Conservation (phyloP, 1,140 invertebrate species). For the Brachionus plicatilis region DNA sequence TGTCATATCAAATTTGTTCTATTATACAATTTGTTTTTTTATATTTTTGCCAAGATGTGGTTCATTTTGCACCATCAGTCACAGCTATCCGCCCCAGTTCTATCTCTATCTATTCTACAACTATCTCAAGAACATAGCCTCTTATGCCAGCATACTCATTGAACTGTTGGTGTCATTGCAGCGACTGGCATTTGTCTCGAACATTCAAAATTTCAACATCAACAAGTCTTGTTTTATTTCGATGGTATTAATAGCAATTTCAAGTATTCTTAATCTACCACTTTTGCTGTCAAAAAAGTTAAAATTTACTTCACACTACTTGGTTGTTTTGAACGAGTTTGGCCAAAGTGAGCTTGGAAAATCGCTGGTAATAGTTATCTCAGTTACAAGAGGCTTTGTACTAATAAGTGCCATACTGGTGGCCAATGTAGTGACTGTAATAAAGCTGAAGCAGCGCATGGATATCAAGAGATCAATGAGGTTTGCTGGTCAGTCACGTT, state of each 20-base stretch:
- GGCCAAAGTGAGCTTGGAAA: neutral
- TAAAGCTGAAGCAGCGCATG: neutral
- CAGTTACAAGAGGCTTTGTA: neutral
- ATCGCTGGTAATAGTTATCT: neutral
- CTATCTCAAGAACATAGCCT: neutral
- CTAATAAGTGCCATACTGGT: neutral
- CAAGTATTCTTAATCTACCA: neutral
- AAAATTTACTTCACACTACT: neutral
- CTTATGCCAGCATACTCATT: neutral
- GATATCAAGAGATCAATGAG: neutral
- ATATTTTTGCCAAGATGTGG: neutral
- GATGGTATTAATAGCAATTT: neutral
- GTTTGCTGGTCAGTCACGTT: no score
- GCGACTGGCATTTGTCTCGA: neutral
- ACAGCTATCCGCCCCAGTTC: neutral
- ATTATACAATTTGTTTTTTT: neutral
- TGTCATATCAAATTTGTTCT: neutral
- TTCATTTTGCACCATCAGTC: neutral
- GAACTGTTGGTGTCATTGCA: neutral
- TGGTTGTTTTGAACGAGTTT: conserved; percentile 1
- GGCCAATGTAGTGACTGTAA: neutral
- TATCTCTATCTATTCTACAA: conserved; percentile 17
- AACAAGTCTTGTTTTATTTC: neutral
- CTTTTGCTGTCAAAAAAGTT: neutral
- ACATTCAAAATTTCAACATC: neutral